Base-by-base conservation (phyloP, 2,797 vertebrate genomes). In the Hyperoplus lanceolatus region DNA sequence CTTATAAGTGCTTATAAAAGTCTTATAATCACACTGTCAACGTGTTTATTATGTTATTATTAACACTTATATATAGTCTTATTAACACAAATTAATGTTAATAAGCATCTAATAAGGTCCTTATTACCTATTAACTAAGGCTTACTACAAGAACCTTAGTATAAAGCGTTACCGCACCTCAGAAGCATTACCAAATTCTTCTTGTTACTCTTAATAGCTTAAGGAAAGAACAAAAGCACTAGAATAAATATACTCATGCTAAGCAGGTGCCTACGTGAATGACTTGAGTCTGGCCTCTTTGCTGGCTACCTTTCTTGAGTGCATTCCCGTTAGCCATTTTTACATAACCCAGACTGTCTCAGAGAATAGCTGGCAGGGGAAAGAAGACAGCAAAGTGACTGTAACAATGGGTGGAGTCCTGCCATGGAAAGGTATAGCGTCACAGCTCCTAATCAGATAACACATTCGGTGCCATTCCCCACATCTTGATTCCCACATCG, bases 371-470 rank as follows among this genome's bases (percentile, higher is more conserved):
- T 86, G 82, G 73, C 71, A 83, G 63, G 29, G 71, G 80, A 71
- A 82, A 91, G 90, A 86, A 87, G 75, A 83, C 82, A 82, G 77
- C 81, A 83, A 87, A 92, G 88, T 84, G 85, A 92, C 87, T 89
- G 82, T 86, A 93, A 89, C 84, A 74, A 78, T 54, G 85, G 91
- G 91, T 87, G 88, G 88, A 89, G 91, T 76, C 94, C 95, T 94
- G 89, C 92, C 93, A 94, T 95, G 89, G 94, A 93, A 91, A 95
- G 85, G 18, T 81, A 29, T 29, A 80, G 83, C 89, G 77, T 94
- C 93, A 92, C 88, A 86, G 91, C 90, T 89, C 81, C 79, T 65
- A 73, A 89, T 92, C 91, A 88, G 91, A 94, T 94, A 93, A 89
- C 89, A 87, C 90, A 91, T 94, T 92, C 81, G 56, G 87, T 79